A percentile compares a stretch with the other conserved stretches of the same genome.
Conservation (phyloP, 1,140 invertebrate genomes). For the Calephelis nemesis region DNA sequence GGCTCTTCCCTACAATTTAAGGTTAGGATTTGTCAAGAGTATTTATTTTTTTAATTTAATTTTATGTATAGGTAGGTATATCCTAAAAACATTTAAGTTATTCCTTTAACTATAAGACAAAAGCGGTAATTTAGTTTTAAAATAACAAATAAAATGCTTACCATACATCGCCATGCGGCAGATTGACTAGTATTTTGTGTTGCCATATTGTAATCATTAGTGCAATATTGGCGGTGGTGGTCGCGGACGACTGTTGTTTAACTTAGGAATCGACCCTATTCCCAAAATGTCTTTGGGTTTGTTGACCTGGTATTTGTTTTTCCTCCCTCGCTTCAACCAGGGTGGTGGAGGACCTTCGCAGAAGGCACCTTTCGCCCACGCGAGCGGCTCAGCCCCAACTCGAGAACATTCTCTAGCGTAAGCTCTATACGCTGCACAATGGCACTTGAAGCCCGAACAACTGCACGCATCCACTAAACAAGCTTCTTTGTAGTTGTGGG, state of each 20-base stretch:
- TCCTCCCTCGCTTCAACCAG: conserved; percentile 44
- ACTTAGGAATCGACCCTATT: conserved; percentile 48
- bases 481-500: conserved; percentile 89
- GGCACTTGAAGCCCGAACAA: conserved; percentile 88
- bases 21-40: too few relatives aligned
- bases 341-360: conserved; percentile 72
- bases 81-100: too few relatives aligned
- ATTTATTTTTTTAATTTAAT: too few relatives aligned
- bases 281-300: conserved; percentile 41
- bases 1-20: too few relatives aligned
- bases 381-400: conserved; percentile 83
- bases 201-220: conserved; percentile 40
- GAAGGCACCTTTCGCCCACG: conserved; percentile 83
- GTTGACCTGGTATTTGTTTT: neutral
- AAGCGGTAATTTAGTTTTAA: neutral
- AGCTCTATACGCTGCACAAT: conserved; percentile 93
- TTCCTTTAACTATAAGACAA: too few relatives aligned
- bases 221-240: conserved; percentile 65
- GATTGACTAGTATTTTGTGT: conserved; percentile 66
- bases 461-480: conserved; percentile 95
- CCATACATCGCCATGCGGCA: conserved; percentile 60
- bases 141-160: conserved; percentile 32
- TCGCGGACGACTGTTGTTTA: conserved; percentile 49
- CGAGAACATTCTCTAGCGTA: conserved; percentile 92
- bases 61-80: too few relatives aligned